Evolutionary conservation across 2,888 invertebrate genomes (phyloP).

Genomic region (Listrodromus nycthemerus): DNA sequence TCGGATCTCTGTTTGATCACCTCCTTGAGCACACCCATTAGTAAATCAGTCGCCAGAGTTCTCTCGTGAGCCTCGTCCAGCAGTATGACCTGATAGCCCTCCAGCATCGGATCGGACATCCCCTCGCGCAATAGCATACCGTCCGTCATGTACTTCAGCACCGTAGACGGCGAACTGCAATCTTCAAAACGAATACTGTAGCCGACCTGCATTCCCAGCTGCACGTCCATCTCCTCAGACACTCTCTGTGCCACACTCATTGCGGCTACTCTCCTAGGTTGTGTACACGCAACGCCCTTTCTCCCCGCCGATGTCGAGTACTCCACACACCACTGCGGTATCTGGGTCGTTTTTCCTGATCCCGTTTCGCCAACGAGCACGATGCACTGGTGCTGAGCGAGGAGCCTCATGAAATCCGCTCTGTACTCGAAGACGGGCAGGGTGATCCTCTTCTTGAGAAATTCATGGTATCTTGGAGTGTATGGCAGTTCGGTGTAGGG

Average conservation of each 20-base stretch:
- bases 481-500: constrained; percentile 93
- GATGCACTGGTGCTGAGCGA: constrained; percentile 97
- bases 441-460: constrained; percentile 94
- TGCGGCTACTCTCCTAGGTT: constrained; percentile 98
- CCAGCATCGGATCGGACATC: constrained; percentile 99
- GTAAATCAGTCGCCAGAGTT: constrained; percentile 98
- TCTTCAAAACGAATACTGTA: constrained; percentile 99
- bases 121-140: constrained; percentile 99
- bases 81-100: constrained; percentile 97
- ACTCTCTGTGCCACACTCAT: constrained; percentile 99
- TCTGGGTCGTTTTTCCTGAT: constrained; percentile 99
- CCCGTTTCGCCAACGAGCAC: constrained; percentile 99
- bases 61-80: constrained; percentile 99
- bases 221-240: constrained; percentile 99
- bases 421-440: constrained; percentile 99
- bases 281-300: constrained; percentile 97
- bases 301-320: constrained; percentile 88
- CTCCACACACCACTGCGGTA: constrained; percentile 98
- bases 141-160: constrained; percentile 99
- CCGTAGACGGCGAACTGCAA: constrained; percentile 96
- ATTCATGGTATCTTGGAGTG: constrained; percentile 94
- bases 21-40: constrained; percentile 99
- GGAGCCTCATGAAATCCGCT: constrained; percentile 96
- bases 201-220: constrained; percentile 94
- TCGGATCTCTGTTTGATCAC: constrained; percentile 96